These are phyloP conservation scores for Chelon auratus DNA, from an alignment of 2,797 vertebrate species.

Conservation along the genomic window DNA sequence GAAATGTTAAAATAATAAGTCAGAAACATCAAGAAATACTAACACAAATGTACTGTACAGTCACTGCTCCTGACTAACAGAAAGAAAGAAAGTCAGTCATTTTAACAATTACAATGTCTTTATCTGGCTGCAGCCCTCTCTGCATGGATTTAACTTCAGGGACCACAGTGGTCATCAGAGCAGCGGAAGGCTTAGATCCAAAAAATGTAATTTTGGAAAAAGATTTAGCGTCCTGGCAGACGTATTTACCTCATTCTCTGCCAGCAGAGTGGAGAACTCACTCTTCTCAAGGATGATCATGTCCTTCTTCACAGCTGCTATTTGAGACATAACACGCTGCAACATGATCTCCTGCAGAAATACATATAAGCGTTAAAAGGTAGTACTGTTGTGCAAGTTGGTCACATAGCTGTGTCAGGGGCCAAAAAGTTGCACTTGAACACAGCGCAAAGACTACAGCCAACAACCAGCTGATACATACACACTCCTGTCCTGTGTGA, in stretches of 20 bases:
- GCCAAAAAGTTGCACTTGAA: no score
- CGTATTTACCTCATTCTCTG: slow-evolving; percentile 92
- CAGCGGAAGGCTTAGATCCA: no score
- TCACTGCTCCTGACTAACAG: not conserved
- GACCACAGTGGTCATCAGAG: no score
- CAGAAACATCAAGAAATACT: not conserved
- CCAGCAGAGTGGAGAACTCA: slow-evolving; percentile 93
- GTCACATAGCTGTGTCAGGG: no score
- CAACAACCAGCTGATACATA: no score
- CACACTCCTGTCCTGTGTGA: no score
- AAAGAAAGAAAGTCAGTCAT: not conserved
- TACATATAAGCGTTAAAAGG: not conserved
- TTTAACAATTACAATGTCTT: no score
- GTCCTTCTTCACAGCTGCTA: slow-evolving; percentile 93
- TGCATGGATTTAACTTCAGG: no score
- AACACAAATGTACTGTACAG: not conserved
- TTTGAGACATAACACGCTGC: slow-evolving; percentile 96
- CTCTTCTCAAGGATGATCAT: slow-evolving; percentile 99
- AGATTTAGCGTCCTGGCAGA: not conserved
- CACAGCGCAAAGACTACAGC: no score
- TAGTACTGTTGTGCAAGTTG: not conserved
- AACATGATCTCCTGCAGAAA: slow-evolving; percentile 91
- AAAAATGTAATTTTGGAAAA: not conserved
- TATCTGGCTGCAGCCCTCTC: no score
- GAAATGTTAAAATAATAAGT: slow-evolving; percentile 13